A percentile compares a stretch with the other conserved stretches of the same genome.
These are phyloP conservation scores for Palythoa heliodiscus DNA, from an alignment of 92 coral and sea anemone genomes.

Conservation along the genomic window DNA sequence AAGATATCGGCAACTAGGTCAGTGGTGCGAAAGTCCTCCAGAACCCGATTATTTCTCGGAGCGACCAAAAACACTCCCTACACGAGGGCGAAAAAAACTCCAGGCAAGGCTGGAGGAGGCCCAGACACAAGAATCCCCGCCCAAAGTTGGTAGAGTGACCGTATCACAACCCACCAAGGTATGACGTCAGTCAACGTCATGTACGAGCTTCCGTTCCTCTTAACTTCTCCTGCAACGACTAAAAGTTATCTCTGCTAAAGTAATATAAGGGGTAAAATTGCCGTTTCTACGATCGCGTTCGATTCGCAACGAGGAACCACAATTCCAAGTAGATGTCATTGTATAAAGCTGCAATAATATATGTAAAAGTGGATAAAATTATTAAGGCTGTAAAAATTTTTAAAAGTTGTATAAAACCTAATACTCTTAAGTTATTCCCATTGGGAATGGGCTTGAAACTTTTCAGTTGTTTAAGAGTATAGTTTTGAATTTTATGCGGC, in stretches of 20 bases:
- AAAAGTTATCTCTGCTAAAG: conserved; percentile 20
- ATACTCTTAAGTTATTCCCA: no score
- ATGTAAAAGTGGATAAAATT: no score
- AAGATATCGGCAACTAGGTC: conserved; percentile 40
- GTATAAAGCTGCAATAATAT: neutral
- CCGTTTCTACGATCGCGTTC: neutral
- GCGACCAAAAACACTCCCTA: conserved; percentile 30
- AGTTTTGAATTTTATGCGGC: no score
- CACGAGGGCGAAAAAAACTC: conserved; percentile 36
- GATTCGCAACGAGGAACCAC: neutral
- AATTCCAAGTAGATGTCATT: neutral
- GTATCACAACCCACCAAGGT: conserved; percentile 47
- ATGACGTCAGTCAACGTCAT: conserved; percentile 36
- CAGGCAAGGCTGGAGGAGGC: conserved; percentile 11
- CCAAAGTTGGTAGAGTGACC: conserved; percentile 33
- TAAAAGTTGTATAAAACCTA: no score
- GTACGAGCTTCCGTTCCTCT: neutral
- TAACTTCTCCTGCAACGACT: conserved; percentile 9
- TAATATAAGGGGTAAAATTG: neutral
- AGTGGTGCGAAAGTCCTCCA: conserved; percentile 4
- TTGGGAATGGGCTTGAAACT: no score
- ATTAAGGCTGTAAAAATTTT: no score
- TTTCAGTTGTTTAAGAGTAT: no score
- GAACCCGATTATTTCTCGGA: conserved; percentile 31
- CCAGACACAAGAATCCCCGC: conserved; percentile 21